These are phyloP conservation scores for Anabacerthia variegaticeps DNA, from an alignment of 2,797 vertebrate species.

Conservation along the genomic window DNA sequence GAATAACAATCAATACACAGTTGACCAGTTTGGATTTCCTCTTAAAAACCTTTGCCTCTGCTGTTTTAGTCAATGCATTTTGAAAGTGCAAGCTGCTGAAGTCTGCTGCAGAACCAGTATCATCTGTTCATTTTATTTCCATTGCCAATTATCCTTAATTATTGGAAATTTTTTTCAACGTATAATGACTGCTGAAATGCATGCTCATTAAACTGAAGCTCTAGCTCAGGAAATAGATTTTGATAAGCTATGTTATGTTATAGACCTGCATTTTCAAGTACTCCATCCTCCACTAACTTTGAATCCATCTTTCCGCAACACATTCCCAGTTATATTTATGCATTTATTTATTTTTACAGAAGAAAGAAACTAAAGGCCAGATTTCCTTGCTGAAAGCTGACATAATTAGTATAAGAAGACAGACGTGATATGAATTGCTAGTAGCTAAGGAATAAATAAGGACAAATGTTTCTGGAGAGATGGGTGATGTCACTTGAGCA, in stretches of 20 bases:
- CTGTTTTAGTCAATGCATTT: neutral
- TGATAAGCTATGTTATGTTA: slow-evolving; percentile 44
- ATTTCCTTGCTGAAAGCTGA: neutral
- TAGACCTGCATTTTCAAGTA: slow-evolving; percentile 48
- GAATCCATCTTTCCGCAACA: slow-evolving; percentile 13
- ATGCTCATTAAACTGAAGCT: slow-evolving; percentile 67
- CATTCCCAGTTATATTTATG: slow-evolving; percentile 40
- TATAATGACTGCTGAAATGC: slow-evolving; percentile 68
- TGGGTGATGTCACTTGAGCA: neutral
- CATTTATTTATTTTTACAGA: slow-evolving; percentile 19
- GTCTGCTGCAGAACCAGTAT: slow-evolving; percentile 51
- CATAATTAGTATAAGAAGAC: slow-evolving; percentile 36
- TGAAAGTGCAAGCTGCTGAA: slow-evolving; percentile 42
- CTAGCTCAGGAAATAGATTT: slow-evolving; percentile 62
- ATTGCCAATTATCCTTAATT: slow-evolving; percentile 78
- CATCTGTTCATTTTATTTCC: slow-evolving; percentile 72
- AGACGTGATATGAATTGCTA: neutral
- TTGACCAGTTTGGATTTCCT: slow-evolving; percentile 35
- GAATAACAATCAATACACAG: slow-evolving; percentile 22
- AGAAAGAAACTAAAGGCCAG: neutral
- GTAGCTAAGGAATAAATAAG: neutral
- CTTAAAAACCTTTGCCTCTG: slow-evolving; percentile 20
- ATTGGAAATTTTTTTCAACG: slow-evolving; percentile 68
- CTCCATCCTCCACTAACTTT: slow-evolving; percentile 37
- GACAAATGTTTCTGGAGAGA: neutral